A percentile compares a stretch with the other conserved stretches of the same genome.
Conservation (phyloP, 2,797 vertebrate species). For the Cichlasoma orientale region DNA sequence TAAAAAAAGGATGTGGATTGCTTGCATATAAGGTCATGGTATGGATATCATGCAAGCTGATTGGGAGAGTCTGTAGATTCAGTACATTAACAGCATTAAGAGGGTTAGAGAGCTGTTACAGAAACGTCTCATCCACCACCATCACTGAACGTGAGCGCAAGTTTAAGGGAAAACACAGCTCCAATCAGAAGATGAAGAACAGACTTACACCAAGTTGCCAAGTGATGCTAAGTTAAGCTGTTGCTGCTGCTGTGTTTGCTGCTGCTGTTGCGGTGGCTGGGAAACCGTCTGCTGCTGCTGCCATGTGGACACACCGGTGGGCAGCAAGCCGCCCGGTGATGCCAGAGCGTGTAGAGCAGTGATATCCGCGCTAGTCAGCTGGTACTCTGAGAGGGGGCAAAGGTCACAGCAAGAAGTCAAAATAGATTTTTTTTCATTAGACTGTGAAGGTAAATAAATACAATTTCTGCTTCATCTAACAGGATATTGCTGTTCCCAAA, state of each 20-base stretch:
- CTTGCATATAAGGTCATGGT: slow-evolving; percentile 66
- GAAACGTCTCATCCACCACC: not conserved
- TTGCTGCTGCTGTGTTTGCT: slow-evolving; percentile 65
- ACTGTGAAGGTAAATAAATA: not conserved
- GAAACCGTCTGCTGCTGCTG: slow-evolving; percentile 88
- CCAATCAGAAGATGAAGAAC: not conserved
- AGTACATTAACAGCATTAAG: slow-evolving; percentile 2
- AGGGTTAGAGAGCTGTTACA: slow-evolving; percentile 17
- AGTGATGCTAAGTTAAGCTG: slow-evolving; percentile 90
- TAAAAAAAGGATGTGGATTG: slow-evolving; percentile 55
- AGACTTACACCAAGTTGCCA: slow-evolving; percentile 93
- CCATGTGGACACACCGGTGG: slow-evolving; percentile 91
- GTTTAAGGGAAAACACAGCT: not conserved
- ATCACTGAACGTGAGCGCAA: not conserved
- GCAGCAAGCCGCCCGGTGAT: slow-evolving; percentile 89
- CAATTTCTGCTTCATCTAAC: not conserved
- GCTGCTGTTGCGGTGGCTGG: slow-evolving; percentile 85
- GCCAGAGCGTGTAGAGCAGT: slow-evolving; percentile 93
- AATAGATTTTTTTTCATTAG: not conserved
- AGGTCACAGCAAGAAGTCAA: not conserved
- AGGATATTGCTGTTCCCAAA: not conserved
- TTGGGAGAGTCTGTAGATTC: slow-evolving; percentile 34
- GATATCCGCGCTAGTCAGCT: slow-evolving; percentile 95
- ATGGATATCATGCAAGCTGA: slow-evolving; percentile 72
- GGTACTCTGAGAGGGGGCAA: slow-evolving; percentile 85